These are phyloP conservation scores for Pyrgilauda ruficollis DNA, from an alignment of 2,113 vertebrate genomes.

Conservation along the genomic window DNA sequence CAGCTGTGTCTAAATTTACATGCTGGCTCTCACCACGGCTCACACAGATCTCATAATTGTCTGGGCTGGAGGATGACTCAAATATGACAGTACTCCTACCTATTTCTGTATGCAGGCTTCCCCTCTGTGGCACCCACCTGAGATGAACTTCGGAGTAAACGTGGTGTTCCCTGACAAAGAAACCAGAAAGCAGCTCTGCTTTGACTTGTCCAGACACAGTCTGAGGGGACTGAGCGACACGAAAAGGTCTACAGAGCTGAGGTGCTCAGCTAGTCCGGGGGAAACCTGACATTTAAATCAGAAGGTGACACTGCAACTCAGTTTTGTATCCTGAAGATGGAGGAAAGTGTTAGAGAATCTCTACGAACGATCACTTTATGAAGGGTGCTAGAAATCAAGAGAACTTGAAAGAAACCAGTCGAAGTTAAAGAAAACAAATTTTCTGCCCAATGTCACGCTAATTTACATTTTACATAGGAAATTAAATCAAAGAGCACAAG, in stretches of 20 bases:
- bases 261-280: background rate
- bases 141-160: background rate
- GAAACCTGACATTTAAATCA: background rate
- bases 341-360: background rate
- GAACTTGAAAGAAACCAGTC: background rate
- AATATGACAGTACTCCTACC: background rate
- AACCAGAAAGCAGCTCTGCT: background rate
- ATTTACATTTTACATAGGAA: background rate
- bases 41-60: slow-evolving; percentile 34
- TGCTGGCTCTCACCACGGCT: background rate
- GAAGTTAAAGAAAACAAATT: background rate
- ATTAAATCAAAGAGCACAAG: background rate
- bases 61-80: slow-evolving; percentile 34
- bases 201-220: background rate
- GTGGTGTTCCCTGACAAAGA: background rate
- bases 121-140: background rate
- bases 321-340: background rate
- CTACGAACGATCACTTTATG: background rate
- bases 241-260: background rate
- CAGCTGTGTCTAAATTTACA: background rate
- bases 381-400: background rate
- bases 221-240: background rate
- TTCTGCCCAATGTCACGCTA: background rate
- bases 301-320: background rate
- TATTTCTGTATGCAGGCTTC: background rate